Evolutionary conservation across 1,140 invertebrate genomes (phyloP).

Genomic region (Drosophila ercepeae): DNA sequence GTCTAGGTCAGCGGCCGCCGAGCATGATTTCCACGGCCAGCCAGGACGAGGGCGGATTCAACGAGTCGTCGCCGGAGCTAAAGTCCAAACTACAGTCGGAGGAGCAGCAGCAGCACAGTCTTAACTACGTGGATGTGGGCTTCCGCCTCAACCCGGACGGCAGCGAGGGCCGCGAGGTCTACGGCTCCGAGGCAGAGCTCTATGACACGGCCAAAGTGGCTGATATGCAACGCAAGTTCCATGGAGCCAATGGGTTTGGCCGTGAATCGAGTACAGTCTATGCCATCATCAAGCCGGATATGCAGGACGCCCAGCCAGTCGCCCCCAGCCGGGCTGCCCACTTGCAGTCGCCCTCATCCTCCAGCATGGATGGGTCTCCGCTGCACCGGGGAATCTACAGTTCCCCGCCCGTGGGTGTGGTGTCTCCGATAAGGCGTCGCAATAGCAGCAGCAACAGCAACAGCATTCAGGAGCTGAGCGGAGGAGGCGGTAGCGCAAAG

Average conservation of each 20-base stretch:
- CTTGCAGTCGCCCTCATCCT: conserved; percentile 51
- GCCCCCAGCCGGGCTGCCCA: conserved; percentile 19
- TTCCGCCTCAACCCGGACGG: conserved; percentile 83
- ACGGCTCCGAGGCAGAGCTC: conserved; percentile 73
- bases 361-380: conserved; percentile 60
- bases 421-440: conserved; percentile 72
- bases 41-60: conserved; percentile 87
- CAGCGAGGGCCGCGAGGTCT: conserved; percentile 77
- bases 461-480: conserved; percentile 37
- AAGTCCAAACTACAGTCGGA: conserved; percentile 86
- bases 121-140: conserved; percentile 82
- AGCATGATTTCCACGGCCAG: conserved; percentile 85
- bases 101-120: conserved; percentile 48
- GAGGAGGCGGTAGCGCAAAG: conserved; percentile 54
- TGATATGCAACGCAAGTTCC: conserved; percentile 79
- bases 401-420: conserved; percentile 77
- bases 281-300: conserved; percentile 80
- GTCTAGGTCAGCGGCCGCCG: conserved; percentile 85
- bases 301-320: conserved; percentile 44
- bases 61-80: conserved; percentile 87
- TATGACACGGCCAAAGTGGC: conserved; percentile 75
- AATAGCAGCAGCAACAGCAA: conserved; percentile 58
- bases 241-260: conserved; percentile 73
- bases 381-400: conserved; percentile 57
- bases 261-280: conserved; percentile 79